A percentile compares a stretch with the other conserved stretches of the same genome.
Conservation (phyloP, 1,140 invertebrate genomes). For the Onthophagus taurus region DNA sequence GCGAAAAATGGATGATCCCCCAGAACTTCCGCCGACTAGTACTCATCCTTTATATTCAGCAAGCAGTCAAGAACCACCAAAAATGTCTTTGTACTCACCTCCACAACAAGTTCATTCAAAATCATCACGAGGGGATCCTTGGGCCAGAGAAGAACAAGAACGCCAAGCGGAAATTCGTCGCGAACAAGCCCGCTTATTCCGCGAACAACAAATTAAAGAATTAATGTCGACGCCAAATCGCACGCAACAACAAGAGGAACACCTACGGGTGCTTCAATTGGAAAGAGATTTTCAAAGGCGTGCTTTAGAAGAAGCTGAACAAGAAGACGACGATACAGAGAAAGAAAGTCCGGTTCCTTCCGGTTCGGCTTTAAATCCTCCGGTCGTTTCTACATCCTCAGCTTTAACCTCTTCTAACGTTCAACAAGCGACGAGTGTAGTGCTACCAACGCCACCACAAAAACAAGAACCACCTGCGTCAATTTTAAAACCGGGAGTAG, state of each 20-base stretch:
- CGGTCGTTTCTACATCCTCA: slow-evolving; percentile 5
- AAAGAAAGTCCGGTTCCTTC: slow-evolving; percentile 23
- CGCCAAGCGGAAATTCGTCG: slow-evolving; percentile 62
- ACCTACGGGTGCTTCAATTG: slow-evolving; percentile 69
- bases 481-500: slow-evolving; percentile 31
- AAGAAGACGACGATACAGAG: slow-evolving; percentile 62
- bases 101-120: slow-evolving; percentile 31
- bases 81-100: slow-evolving; percentile 58
- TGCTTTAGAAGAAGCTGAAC: slow-evolving; percentile 66
- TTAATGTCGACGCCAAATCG: slow-evolving; percentile 56
- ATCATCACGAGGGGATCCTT: slow-evolving; percentile 59
- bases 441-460: no score
- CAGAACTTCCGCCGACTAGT: slow-evolving; percentile 60
- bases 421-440: no score
- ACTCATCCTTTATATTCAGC: slow-evolving; percentile 67
- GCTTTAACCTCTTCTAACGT: slow-evolving; percentile 14
- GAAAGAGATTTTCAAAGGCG: slow-evolving; percentile 83
- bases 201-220: slow-evolving; percentile 75
- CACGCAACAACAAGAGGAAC: slow-evolving; percentile 75
- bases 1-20: slow-evolving; percentile 42
- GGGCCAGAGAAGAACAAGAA: slow-evolving; percentile 83
- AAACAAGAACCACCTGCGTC: slow-evolving; percentile 31
- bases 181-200: slow-evolving; percentile 44
- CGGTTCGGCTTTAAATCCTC: not conserved
- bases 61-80: slow-evolving; percentile 65